Base-by-base conservation (phyloP, 2,888 invertebrate species). In the Himalopsyche anomala region DNA sequence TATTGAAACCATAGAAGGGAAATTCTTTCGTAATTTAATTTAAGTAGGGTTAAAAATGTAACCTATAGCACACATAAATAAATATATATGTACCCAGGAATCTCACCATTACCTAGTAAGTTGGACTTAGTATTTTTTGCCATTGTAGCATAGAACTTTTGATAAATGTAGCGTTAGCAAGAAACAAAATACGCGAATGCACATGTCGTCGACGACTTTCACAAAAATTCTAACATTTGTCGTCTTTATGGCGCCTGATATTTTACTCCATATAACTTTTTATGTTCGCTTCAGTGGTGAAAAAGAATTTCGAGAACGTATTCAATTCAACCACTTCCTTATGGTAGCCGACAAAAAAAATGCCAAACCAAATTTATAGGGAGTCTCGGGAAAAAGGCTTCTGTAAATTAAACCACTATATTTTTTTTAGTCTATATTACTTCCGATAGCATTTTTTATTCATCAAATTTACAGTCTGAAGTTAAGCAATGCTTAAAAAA, bases 191-290 rank as follows among this genome's bases (percentile, higher is more conserved):
- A 42, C 40, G 19, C 80, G 80, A 42, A 80, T 80, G 80, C 80
- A 80, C 80, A 80, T 80, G 17, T 80, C 40, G 28, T 36, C n/a
- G n/a, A n/a, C 38, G 80, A 80, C 42, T 38, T 38, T n/a, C 80
- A 36, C 80, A 40, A 42, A 42, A 42, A 62, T 62, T 56, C 62
- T 11, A 42, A n/a, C 38, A 80, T 80, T 36, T 80, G 80, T 80
- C 80, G 80, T 40, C 80, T 80, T 80, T 80, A 36, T 36, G 80
- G 80, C 80, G 80, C 80, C 80, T n/a, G 80, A 36, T 8, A 80
- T 40, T 80, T 36, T 80, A 17, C 40, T 80, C 42, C 80, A 80
- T 80, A 38, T 80, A 40, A 80, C 36, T 80, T 80, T 80, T 80
- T 80, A 80, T 38, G 15, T 8, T 80, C 80, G 80, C 36, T 36